Conservation (phyloP, 2,113 vertebrate species). For the Silurus asotus region DNA sequence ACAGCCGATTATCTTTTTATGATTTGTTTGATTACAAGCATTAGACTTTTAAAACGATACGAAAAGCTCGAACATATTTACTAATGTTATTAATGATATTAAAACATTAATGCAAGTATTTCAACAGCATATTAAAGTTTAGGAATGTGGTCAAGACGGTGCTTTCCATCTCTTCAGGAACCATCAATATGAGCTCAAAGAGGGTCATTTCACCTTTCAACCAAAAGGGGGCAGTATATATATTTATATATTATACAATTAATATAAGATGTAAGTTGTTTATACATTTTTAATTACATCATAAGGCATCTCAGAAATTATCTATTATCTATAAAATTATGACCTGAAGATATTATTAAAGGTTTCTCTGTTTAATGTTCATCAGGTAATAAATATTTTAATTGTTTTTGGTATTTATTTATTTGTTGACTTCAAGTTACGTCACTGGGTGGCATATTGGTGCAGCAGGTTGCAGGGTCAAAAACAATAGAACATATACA, state of each 20-base stretch:
- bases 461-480: background rate
- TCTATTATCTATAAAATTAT: background rate
- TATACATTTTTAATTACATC: background rate
- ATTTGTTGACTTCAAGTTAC: no score
- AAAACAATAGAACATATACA: no score
- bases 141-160: background rate
- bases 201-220: background rate
- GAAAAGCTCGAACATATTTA: background rate
- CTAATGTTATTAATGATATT: background rate
- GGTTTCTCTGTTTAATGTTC: background rate
- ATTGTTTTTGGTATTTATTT: background rate
- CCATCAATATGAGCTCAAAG: background rate
- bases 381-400: background rate
- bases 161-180: background rate
- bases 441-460: no score
- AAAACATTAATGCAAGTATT: background rate
- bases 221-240: constrained; percentile 27
- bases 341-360: background rate
- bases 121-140: background rate
- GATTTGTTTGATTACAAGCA: background rate
- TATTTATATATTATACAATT: no score
- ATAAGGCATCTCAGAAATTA: background rate
- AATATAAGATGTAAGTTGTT: no score
- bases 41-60: background rate
- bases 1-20: background rate